Evolutionary conservation across 2,113 vertebrate genomes (phyloP).

Genomic region (Megaptera novaeangliae): DNA sequence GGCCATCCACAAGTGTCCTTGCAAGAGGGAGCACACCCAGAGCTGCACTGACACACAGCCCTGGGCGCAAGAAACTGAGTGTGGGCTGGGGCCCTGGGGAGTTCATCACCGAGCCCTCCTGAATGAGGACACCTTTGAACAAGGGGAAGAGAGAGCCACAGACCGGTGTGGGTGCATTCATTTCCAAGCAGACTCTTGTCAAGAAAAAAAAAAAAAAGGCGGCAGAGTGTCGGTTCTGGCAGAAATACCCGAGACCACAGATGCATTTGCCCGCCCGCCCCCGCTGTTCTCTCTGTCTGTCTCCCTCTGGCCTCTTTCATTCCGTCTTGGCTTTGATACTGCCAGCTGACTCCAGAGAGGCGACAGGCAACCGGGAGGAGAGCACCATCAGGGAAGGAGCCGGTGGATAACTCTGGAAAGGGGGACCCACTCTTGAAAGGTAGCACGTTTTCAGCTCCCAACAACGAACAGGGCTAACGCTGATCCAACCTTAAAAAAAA

Average conservation of each 20-base stretch:
- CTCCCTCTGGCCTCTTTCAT: not conserved
- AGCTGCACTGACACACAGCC: too few relatives aligned
- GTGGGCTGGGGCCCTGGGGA: fast-evolving
- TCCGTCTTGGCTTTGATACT: not conserved
- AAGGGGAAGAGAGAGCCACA: not conserved
- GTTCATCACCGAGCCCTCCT: not conserved
- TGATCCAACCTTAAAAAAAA: not conserved
- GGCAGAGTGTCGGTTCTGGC: not conserved
- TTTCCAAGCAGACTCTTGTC: not conserved
- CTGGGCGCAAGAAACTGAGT: not conserved
- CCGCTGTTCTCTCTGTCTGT: not conserved
- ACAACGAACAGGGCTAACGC: not conserved
- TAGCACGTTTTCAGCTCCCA: not conserved
- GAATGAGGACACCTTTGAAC: not conserved
- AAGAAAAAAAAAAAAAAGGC: not conserved
- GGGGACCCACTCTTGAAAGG: not conserved
- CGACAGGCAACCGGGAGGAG: not conserved
- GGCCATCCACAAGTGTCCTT: fast-evolving
- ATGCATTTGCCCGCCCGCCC: constrained; percentile 6
- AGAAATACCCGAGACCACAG: not conserved
- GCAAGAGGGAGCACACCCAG: not conserved
- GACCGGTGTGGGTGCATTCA: not conserved
- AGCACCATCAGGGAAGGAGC: not conserved
- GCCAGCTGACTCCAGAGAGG: constrained; percentile 35
- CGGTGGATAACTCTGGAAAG: not conserved